A percentile compares a stretch with the other conserved stretches of the same genome.
These are phyloP conservation scores for Listronotus oregonensis DNA, from an alignment of 1,140 invertebrate species.

Conservation along the genomic window DNA sequence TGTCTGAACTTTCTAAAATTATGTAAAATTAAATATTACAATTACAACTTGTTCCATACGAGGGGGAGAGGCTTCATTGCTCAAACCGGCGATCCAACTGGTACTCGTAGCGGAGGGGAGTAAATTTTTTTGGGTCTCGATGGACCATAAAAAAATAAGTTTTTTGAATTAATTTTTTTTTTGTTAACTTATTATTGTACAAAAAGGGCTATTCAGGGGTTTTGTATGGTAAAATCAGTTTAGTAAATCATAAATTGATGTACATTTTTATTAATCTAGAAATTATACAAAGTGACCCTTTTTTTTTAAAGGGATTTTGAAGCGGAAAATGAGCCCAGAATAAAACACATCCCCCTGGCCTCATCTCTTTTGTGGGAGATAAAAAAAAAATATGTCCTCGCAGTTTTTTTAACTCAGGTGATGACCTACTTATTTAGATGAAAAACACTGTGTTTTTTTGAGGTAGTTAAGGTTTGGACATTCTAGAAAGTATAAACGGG, in stretches of 20 bases:
- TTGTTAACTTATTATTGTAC: not conserved
- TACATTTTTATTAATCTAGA: no score
- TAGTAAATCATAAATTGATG: no score
- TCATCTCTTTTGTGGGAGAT: slow-evolving; percentile 90
- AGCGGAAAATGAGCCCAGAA: slow-evolving; percentile 86
- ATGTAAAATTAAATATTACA: slow-evolving; percentile 99
- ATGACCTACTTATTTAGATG: slow-evolving; percentile 88
- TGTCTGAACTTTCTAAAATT: slow-evolving; percentile 96
- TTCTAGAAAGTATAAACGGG: slow-evolving; percentile 82
- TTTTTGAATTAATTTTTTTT: not conserved
- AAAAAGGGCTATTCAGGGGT: not conserved
- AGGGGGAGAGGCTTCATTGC: slow-evolving; percentile 94
- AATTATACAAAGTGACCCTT: not conserved
- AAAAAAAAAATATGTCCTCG: slow-evolving; percentile 91
- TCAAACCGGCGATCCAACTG: slow-evolving; percentile 96
- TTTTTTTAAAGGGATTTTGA: slow-evolving; percentile 75
- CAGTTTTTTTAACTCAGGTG: slow-evolving; percentile 92
- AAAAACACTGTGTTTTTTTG: slow-evolving; percentile 94
- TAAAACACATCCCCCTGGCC: slow-evolving; percentile 86
- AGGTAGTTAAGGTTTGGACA: slow-evolving; percentile 90
- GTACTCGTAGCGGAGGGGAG: slow-evolving; percentile 88
- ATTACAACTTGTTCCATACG: slow-evolving; percentile 92
- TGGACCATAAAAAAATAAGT: slow-evolving; percentile 74
- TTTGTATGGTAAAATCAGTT: no score
- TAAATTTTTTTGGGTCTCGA: slow-evolving; percentile 86